Conservation (phyloP, 2,797 vertebrate species). For the Falco novaeseelandiae region DNA sequence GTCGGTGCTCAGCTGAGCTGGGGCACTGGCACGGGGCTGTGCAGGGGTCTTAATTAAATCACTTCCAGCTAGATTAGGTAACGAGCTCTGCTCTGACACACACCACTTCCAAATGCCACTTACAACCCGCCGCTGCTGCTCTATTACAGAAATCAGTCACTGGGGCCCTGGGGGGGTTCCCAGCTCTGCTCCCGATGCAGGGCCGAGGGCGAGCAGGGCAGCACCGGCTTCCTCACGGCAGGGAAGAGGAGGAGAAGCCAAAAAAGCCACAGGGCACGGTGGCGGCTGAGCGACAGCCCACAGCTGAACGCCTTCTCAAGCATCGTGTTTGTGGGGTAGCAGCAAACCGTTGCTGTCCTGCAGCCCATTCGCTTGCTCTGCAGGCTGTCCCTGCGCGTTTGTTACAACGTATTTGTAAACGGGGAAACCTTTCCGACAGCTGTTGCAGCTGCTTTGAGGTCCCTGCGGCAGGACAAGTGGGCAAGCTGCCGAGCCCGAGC, state of each 20-base stretch:
- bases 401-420: accelerated
- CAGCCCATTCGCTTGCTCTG: too few relatives aligned
- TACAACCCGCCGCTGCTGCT: background rate
- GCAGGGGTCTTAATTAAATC: slow-evolving; percentile 16
- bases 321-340: accelerated
- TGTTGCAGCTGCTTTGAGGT: accelerated
- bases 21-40: background rate
- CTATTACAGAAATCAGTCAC: background rate
- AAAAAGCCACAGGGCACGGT: background rate
- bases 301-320: accelerated
- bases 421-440: accelerated
- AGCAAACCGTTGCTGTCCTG: accelerated
- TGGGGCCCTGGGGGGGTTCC: background rate
- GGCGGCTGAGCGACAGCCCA: accelerated
- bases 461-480: accelerated
- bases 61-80: background rate
- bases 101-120: background rate
- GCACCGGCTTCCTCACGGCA: accelerated
- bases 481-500: accelerated
- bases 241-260: background rate
- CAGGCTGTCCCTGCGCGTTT: accelerated
- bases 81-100: background rate
- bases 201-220: background rate
- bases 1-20: background rate
- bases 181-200: accelerated